Evolutionary conservation across 1,140 invertebrate species (phyloP).

Genomic region (Orussus abietinus): DNA sequence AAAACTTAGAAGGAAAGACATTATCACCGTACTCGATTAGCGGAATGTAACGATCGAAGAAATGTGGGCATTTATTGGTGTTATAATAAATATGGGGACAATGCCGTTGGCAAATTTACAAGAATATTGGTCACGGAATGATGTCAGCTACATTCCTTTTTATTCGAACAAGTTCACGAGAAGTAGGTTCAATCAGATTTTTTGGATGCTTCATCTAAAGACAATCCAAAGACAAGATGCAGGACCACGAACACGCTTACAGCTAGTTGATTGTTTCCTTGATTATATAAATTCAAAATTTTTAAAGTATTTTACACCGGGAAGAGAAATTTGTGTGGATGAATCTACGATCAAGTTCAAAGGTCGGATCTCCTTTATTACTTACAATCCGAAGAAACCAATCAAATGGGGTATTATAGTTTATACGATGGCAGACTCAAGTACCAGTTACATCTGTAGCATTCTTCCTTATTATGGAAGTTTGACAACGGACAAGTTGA

Average conservation of each 20-base stretch:
- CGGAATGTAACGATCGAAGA: background rate
- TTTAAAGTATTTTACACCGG: slow-evolving; percentile 15
- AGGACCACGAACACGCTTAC: slow-evolving; percentile 6
- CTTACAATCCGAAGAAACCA: slow-evolving; percentile 1
- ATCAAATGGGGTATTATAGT: slow-evolving; percentile 7
- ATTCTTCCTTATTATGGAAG: slow-evolving; percentile 15
- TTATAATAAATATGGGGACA: slow-evolving; percentile 6
- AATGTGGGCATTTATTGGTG: slow-evolving; percentile 15
- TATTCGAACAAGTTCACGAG: slow-evolving; percentile 8
- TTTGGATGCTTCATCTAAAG: slow-evolving; percentile 13
- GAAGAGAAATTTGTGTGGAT: no score
- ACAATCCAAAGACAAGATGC: background rate
- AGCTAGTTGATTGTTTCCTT: slow-evolving; percentile 7
- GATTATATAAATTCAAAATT: slow-evolving; percentile 15
- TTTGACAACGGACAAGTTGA: slow-evolving; percentile 11
- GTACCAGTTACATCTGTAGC: slow-evolving; percentile 13
- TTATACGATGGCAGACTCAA: slow-evolving; percentile 14
- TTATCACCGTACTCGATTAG: slow-evolving; percentile 15
- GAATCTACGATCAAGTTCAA: no score
- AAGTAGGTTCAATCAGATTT: slow-evolving; percentile 1
- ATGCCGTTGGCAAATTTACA: slow-evolving; percentile 10
- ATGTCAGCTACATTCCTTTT: slow-evolving; percentile 12
- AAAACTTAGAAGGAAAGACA: slow-evolving; percentile 5
- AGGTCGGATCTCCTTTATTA: slow-evolving; percentile 1
- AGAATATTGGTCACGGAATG: slow-evolving; percentile 12